Conservation (phyloP, 2,113 vertebrate species). For the Chloropsis cyanopogon region DNA sequence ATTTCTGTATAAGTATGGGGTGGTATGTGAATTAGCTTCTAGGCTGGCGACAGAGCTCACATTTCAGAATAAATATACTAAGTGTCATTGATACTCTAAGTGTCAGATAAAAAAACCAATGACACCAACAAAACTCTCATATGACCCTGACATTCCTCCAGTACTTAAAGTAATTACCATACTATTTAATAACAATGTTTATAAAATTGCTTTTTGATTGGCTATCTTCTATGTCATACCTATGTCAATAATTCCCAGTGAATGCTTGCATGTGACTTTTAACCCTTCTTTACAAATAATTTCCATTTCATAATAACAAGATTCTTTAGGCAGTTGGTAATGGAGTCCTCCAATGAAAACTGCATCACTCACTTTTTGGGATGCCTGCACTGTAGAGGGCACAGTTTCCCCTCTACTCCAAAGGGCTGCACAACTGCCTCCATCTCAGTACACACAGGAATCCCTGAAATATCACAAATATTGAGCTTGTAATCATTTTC, state of each 20-base stretch:
- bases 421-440: background rate
- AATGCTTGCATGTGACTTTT: slow-evolving; percentile 65
- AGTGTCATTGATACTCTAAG: slow-evolving; percentile 74
- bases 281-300: slow-evolving; percentile 71
- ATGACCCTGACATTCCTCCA: slow-evolving; percentile 76
- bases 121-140: slow-evolving; percentile 75
- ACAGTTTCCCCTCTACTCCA: background rate
- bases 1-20: slow-evolving; percentile 47
- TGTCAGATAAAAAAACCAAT: slow-evolving; percentile 71
- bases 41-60: slow-evolving; percentile 47
- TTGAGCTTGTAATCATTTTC: background rate
- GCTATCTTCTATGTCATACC: slow-evolving; percentile 71
- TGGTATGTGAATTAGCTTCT: slow-evolving; percentile 40
- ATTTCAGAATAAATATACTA: slow-evolving; percentile 73
- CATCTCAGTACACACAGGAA: background rate
- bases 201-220: slow-evolving; percentile 81
- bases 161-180: slow-evolving; percentile 82
- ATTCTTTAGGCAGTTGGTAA: slow-evolving; percentile 5
- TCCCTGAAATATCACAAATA: background rate
- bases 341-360: background rate
- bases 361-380: background rate
- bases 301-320: slow-evolving; percentile 63
- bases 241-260: slow-evolving; percentile 71
- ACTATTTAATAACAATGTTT: slow-evolving; percentile 83
- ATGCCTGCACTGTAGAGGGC: background rate